Evolutionary conservation across 1,140 invertebrate genomes (phyloP).

Genomic region (Drosophila baimaii): DNA sequence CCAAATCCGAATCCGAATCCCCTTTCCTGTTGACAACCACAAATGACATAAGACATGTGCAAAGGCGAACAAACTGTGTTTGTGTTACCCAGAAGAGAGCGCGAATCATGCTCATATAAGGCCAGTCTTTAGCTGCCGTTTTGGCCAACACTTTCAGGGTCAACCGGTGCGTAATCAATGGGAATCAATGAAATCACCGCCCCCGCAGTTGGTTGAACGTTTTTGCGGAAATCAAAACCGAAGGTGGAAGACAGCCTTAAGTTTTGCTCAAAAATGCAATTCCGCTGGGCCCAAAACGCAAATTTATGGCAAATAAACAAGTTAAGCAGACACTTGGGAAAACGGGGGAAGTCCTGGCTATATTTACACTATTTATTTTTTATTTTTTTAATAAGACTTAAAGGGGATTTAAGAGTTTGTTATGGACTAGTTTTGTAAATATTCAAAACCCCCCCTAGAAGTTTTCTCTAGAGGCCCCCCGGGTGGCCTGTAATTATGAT

Average conservation of each 20-base stretch:
- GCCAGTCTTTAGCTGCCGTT: conserved; percentile 43
- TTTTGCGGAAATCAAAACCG: conserved; percentile 52
- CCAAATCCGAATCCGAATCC: conserved; percentile 25
- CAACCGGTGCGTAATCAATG: conserved; percentile 59
- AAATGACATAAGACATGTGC: conserved; percentile 69
- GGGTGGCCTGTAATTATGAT: neutral
- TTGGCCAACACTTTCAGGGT: conserved; percentile 67
- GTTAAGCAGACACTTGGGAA: conserved; percentile 26
- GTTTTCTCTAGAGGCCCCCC: neutral
- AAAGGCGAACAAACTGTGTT: conserved; percentile 39
- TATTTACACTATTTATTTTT: too few relatives aligned
- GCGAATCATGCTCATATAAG: conserved; percentile 75
- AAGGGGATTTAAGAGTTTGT: too few relatives aligned
- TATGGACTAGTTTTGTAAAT: too few relatives aligned
- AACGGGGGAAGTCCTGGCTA: neutral
- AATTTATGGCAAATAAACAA: conserved; percentile 61
- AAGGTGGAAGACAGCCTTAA: conserved; percentile 28
- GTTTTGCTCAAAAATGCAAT: conserved; percentile 45
- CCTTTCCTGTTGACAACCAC: conserved; percentile 13
- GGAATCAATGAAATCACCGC: conserved; percentile 28
- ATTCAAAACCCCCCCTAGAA: neutral
- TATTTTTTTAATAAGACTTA: too few relatives aligned
- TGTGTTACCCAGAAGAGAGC: conserved; percentile 32
- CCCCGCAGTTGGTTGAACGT: conserved; percentile 51
- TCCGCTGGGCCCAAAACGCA: conserved; percentile 42